phyloP scores from a whole-genome alignment of 2,797 vertebrate species.

The Lycodopsis pacificus region DNA sequence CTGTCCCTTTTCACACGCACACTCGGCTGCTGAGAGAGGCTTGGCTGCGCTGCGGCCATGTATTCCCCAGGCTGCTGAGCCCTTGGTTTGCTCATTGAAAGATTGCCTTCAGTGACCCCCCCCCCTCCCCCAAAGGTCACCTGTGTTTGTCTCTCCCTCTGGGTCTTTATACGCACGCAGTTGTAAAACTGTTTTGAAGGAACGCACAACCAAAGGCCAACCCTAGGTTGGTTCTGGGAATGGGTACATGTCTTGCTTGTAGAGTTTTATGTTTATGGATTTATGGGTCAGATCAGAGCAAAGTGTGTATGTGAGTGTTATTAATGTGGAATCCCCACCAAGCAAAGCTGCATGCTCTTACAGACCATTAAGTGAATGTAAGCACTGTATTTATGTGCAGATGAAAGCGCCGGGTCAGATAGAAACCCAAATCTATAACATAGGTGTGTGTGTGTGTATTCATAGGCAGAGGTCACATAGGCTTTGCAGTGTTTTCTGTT shows the following conservation, averaged over 20 bases:
- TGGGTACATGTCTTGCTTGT: background rate
- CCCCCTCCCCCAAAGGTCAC: constrained; percentile 59
- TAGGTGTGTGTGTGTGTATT: constrained; percentile 12
- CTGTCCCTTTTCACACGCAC: constrained; percentile 5
- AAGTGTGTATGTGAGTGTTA: constrained; percentile 2
- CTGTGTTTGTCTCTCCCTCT: constrained; percentile 52
- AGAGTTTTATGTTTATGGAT: constrained; percentile 30
- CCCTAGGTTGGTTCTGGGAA: background rate
- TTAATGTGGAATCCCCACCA: constrained; percentile 25
- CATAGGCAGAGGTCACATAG: constrained; percentile 23
- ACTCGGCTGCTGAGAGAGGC: constrained; percentile 46
- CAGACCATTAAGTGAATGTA: constrained; percentile 28
- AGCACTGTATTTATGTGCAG: constrained; percentile 40
- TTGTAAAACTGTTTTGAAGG: constrained; percentile 26
- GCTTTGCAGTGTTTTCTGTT: constrained; percentile 66
- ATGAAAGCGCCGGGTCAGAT: constrained; percentile 26
- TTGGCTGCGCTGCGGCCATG: constrained; percentile 22
- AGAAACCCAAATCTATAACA: constrained; percentile 41
- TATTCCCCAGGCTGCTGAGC: constrained; percentile 71
- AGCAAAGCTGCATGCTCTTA: constrained; percentile 54
- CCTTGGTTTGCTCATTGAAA: constrained; percentile 60
- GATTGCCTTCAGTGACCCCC: constrained; percentile 59
- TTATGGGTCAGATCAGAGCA: constrained; percentile 9
- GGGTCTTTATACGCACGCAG: constrained; percentile 12
- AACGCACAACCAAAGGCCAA: constrained; percentile 5